A percentile compares a stretch with the other conserved stretches of the same genome.
Evolutionary conservation across 1,140 invertebrate species (phyloP).

Genomic region (Drosophila pachea): DNA sequence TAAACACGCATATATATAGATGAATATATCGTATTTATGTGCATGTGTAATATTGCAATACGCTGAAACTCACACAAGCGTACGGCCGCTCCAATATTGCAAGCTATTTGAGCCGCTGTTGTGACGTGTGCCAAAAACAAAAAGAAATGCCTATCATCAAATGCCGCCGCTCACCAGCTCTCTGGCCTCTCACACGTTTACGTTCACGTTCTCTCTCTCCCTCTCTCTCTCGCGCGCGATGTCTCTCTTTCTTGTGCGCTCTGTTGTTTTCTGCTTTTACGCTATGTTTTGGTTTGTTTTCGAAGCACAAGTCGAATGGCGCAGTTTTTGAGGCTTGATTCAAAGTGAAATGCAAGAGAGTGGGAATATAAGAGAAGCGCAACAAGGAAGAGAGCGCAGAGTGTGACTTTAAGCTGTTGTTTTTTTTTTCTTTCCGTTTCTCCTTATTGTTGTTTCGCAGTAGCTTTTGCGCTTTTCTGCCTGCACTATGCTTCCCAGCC

Average conservation of each 20-base stretch:
- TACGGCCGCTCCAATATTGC: not conserved
- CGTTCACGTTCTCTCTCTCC: conserved; percentile 8
- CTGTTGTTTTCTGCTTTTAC: conserved; percentile 34
- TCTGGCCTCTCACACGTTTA: not conserved
- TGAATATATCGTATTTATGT: not conserved
- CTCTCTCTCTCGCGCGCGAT: not conserved
- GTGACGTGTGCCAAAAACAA: conserved; percentile 44
- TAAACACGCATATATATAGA: not conserved
- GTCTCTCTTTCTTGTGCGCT: not conserved
- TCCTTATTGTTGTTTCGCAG: not conserved
- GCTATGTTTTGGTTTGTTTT: conserved; percentile 22
- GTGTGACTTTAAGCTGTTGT: conserved; percentile 19
- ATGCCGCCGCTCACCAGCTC: conserved; percentile 13
- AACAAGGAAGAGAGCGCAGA: not conserved
- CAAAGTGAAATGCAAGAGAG: conserved; percentile 9
- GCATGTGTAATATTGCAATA: conserved; percentile 22
- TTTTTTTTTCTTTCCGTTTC: conserved; percentile 18
- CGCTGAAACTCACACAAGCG: conserved; percentile 6
- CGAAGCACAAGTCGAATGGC: conserved; percentile 32
- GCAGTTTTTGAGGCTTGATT: conserved; percentile 36
- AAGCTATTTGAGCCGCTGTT: conserved; percentile 27
- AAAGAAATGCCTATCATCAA: conserved; percentile 50
- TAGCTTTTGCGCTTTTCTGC: conserved; percentile 9
- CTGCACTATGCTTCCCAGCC: not conserved
- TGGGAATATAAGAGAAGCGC: conserved; percentile 2